A percentile compares a stretch with the other conserved stretches of the same genome.
Evolutionary conservation across 2,888 invertebrate species (phyloP).

Genomic region (Metellina segmentata): DNA sequence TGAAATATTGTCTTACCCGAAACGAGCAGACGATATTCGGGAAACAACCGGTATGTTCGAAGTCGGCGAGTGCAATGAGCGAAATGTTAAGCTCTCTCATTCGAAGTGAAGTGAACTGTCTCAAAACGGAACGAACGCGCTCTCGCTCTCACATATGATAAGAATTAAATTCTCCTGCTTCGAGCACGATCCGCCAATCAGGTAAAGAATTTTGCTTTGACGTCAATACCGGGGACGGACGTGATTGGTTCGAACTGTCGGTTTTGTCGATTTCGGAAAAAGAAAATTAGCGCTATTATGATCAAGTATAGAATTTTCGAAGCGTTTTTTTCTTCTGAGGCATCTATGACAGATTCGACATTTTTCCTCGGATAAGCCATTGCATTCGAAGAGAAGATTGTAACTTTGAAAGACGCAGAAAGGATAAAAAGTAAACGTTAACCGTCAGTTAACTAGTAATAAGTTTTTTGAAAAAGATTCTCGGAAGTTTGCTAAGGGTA

Average conservation of each 20-base stretch:
- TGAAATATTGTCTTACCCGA: background rate
- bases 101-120: constrained; percentile 12
- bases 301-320: background rate
- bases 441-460: background rate
- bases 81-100: background rate
- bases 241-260: constrained; percentile 46
- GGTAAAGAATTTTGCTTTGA: constrained; percentile 21
- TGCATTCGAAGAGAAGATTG: background rate
- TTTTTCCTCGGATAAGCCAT: background rate
- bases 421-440: background rate
- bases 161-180: constrained; percentile 59
- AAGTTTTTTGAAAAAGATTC: background rate
- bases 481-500: background rate
- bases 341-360: background rate
- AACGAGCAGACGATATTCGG: background rate
- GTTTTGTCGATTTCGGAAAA: constrained; percentile 28
- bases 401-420: background rate
- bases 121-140: background rate
- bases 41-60: background rate
- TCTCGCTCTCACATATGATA: background rate
- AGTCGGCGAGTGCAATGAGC: background rate
- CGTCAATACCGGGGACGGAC: constrained; percentile 46
- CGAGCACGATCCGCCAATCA: constrained; percentile 71
- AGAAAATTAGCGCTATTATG: constrained; percentile 50
- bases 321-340: background rate